Conservation (phyloP, 2,113 vertebrate species). For the Plecotus auritus region DNA sequence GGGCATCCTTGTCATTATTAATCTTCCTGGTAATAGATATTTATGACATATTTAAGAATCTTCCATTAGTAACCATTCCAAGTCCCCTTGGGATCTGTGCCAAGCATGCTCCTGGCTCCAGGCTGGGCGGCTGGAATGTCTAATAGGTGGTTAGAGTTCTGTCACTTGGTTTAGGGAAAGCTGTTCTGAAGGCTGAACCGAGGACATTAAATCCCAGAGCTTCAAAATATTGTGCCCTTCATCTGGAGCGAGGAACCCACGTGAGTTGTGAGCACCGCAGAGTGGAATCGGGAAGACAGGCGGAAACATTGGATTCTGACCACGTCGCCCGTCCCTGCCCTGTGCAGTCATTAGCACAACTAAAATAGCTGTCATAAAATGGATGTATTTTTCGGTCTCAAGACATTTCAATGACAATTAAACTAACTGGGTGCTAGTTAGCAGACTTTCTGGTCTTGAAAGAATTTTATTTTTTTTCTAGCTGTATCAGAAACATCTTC, state of each 20-base stretch:
- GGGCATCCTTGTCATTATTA: constrained; percentile 4
- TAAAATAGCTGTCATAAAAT: not conserved
- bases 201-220: not conserved
- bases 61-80: not conserved
- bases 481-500: not conserved
- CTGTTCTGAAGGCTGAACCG: not conserved
- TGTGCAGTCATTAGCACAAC: not conserved
- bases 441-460: not conserved
- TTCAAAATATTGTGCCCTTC: not conserved
- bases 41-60: constrained; percentile 33
- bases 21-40: constrained; percentile 41
- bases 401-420: not conserved
- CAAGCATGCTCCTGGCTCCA: not conserved
- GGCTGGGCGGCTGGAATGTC: not conserved
- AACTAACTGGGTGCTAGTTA: not conserved
- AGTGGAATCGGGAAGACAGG: not conserved
- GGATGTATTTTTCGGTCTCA: not conserved
- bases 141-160: not conserved
- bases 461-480: not conserved
- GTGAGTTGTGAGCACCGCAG: not conserved
- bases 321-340: not conserved
- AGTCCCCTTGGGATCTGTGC: not conserved
- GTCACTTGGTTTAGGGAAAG: not conserved
- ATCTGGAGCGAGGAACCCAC: not conserved
- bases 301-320: not conserved